Evolutionary conservation across 2,113 vertebrate genomes (phyloP).

Genomic region (Emydura subglobosa): DNA sequence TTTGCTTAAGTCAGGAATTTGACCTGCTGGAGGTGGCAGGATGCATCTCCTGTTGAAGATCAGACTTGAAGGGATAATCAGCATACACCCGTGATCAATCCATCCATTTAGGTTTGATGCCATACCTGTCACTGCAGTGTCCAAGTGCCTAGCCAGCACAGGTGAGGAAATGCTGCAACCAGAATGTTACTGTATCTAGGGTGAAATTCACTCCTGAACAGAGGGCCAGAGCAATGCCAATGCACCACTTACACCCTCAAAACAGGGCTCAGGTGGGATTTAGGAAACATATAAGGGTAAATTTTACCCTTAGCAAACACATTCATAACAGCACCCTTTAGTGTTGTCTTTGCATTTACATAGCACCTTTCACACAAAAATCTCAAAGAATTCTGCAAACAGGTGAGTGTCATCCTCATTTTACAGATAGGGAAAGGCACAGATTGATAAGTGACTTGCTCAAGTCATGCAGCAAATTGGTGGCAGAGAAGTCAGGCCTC

Average conservation of each 20-base stretch:
- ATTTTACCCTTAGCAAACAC: rapidly evolving
- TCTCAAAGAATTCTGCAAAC: rapidly evolving
- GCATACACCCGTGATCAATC: neutral
- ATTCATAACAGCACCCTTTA: neutral
- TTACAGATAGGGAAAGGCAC: neutral
- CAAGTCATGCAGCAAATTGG: neutral
- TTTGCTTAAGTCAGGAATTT: neutral
- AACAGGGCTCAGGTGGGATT: neutral
- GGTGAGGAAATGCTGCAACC: rapidly evolving
- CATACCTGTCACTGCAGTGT: neutral
- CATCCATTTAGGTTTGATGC: neutral
- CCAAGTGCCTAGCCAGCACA: neutral
- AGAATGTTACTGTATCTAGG: neutral
- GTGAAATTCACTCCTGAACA: slow-evolving; percentile 10
- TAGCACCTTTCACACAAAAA: rapidly evolving
- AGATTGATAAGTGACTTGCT: neutral
- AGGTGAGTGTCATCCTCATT: rapidly evolving
- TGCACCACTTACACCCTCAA: neutral
- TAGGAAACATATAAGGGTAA: rapidly evolving
- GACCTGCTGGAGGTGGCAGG: neutral
- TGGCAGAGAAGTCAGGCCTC: neutral
- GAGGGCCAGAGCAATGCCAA: neutral
- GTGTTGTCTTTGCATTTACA: neutral
- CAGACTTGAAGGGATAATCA: neutral
- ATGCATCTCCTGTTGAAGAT: neutral